A percentile compares a stretch with the other conserved stretches of the same genome.
These are phyloP conservation scores for Tetramorium alpestre DNA, from an alignment of 1,140 invertebrate species.

Conservation along the genomic window DNA sequence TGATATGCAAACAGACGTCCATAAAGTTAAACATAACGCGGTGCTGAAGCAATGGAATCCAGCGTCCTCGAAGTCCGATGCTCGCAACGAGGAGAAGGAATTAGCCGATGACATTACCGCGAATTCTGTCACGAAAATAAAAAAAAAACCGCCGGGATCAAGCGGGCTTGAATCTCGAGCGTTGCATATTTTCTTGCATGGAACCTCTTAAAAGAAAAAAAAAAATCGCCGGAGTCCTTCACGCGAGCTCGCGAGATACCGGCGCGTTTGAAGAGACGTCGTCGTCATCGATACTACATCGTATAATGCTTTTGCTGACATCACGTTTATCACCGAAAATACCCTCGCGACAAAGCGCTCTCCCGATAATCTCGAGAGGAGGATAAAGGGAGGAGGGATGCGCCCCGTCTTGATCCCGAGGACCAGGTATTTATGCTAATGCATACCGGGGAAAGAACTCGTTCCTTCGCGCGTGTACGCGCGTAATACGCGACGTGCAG, in stretches of 20 bases:
- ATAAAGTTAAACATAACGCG: neutral
- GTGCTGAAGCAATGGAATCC: neutral
- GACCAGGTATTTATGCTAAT: conserved; percentile 58
- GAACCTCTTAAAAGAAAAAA: neutral
- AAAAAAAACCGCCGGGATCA: conserved; percentile 26
- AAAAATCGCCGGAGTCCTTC: neutral
- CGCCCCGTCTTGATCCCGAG: conserved; percentile 13
- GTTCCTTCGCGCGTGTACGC: conserved; percentile 40
- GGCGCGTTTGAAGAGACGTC: neutral
- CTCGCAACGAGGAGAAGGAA: neutral
- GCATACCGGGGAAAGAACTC: conserved; percentile 50
- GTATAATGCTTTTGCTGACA: neutral
- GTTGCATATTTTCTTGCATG: neutral
- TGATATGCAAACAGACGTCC: neutral
- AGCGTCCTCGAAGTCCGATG: neutral
- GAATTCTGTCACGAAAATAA: neutral
- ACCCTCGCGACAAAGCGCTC: conserved; percentile 21
- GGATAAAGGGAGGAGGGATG: conserved; percentile 28
- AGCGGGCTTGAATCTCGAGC: conserved; percentile 37
- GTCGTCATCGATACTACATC: neutral
- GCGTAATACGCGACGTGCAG: conserved; percentile 44
- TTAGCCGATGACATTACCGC: neutral
- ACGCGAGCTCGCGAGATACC: neutral
- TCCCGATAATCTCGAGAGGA: conserved; percentile 35
- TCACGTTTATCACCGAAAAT: conserved; percentile 29